Evolutionary conservation across 1,140 invertebrate species (phyloP), one percentile per base, ranked within the genome.

Genomic region (Mesaphorura yosii): DNA sequence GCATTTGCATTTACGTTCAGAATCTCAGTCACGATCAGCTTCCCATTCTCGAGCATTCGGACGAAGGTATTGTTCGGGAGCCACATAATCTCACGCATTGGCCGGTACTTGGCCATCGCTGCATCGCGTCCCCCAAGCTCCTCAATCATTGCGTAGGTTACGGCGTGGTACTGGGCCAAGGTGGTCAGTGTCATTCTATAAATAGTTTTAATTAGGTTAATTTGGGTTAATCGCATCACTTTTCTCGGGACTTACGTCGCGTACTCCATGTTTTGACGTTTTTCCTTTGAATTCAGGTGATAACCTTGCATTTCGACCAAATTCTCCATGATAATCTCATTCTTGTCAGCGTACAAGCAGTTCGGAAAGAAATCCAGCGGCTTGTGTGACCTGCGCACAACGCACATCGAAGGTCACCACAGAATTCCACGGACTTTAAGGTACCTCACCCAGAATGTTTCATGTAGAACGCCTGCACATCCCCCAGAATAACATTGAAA

Each of bases 351-450:
- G 23, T 31, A 48, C 5, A 29, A 4, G 20, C 27, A 29, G 7
- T 48, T 10, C 3, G 46, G 46, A 26, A 48, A 48, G 28, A 48
- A 48, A 37, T 48, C 46, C 46, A 48, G 23, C 5, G 15, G 22
- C 7, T 12, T 26, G 7, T 22, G 12, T 5, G 12, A 17, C 7
- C 40, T 12, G 7, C 15, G 7, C 10, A 6, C 10, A 6, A 10
- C 10, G 22, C n/a, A 41, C n/a, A 41, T 7, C 7, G 22, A 41
- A 17, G 7, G 7, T 12, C 19, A 20, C 22, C 19, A 20, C 23
- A 15, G 23, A 26, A 26, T 25, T 27, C 10, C 28, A 17, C 6
- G 7, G 10, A 17, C 19, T 46, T 25, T 15, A 19, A 10, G 17
- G 23, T 19, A 10, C 6, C 12, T 46, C 28, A 46, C 44, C 12